Conservation (phyloP, 2,888 invertebrate species). For the Meloe dianella region DNA sequence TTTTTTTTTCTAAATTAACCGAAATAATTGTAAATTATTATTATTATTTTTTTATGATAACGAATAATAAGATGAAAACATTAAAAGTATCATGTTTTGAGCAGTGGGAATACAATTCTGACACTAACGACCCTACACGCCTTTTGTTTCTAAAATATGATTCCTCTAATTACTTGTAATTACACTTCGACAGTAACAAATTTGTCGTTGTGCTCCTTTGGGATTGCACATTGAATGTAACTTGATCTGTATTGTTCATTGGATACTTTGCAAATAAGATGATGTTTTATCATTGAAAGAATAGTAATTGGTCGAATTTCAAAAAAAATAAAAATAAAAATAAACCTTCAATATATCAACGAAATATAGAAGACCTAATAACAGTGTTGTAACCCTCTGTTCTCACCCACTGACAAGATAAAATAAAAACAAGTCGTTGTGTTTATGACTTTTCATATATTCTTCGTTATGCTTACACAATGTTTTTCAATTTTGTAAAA, state of each 20-base stretch:
- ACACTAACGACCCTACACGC: conserved; percentile 43
- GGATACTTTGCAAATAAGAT: conserved; percentile 28
- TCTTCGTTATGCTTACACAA: conserved; percentile 50
- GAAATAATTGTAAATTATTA: too few species aligned
- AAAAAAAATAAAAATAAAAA: not conserved
- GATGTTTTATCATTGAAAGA: conserved; percentile 15
- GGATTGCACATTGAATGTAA: conserved; percentile 39
- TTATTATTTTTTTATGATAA: conserved; percentile 18
- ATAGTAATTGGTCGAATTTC: conserved; percentile 3
- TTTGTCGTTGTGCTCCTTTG: conserved; percentile 41
- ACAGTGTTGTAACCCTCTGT: conserved; percentile 39
- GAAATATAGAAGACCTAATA: conserved; percentile 37
- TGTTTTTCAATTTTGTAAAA: conserved; percentile 56
- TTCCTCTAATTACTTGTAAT: conserved; percentile 53
- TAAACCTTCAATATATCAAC: conserved; percentile 19
- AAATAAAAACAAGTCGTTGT: conserved; percentile 37
- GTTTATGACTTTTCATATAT: conserved; percentile 54
- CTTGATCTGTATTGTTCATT: conserved; percentile 29
- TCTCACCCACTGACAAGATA: conserved; percentile 40
- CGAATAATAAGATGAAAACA: conserved; percentile 34
- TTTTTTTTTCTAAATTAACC: not conserved
- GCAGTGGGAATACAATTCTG: conserved; percentile 34
- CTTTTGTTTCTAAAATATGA: conserved; percentile 55
- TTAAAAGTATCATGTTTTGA: conserved; percentile 34
- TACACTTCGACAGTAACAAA: conserved; percentile 49